Conservation (phyloP, 1,140 invertebrate genomes). For the Caenorhabditis latens region DNA sequence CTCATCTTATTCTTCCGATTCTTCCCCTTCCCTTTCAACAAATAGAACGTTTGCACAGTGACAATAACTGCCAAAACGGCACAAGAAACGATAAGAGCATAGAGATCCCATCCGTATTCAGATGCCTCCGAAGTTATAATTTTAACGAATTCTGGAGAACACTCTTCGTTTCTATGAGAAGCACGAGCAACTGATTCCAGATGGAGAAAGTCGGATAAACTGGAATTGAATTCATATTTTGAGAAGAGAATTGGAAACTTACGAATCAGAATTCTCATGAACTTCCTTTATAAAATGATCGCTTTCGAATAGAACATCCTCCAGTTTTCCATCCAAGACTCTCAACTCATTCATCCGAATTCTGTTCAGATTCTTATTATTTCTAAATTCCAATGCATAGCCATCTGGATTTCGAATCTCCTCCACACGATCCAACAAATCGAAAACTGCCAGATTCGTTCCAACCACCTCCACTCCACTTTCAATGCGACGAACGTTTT, state of each 20-base stretch:
- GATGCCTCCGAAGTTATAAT: not conserved
- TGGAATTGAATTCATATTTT: not conserved
- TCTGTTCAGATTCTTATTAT: not conserved
- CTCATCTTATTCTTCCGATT: not conserved
- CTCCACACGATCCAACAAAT: not conserved
- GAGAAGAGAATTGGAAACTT: not conserved
- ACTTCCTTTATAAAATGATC: not conserved
- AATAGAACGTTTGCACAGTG: not conserved
- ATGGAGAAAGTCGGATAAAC: not conserved
- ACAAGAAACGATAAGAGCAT: not conserved
- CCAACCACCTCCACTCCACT: not conserved
- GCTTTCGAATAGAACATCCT: not conserved
- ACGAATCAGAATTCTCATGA: not conserved
- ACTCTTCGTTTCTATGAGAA: not conserved
- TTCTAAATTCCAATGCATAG: not conserved
- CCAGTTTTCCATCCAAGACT: not conserved
- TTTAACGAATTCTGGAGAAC: not conserved
- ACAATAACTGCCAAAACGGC: not conserved
- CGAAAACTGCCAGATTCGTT: not conserved
- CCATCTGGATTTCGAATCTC: conserved; percentile 13
- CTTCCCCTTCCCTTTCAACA: not conserved
- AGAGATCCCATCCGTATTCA: not conserved
- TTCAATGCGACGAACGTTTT: not conserved
- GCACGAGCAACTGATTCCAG: not conserved
- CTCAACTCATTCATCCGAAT: not conserved